A percentile compares a stretch with the other conserved stretches of the same genome.
These are phyloP conservation scores for Phrynosoma blainvillii DNA, from an alignment of 2,113 vertebrate species.

Conservation along the genomic window DNA sequence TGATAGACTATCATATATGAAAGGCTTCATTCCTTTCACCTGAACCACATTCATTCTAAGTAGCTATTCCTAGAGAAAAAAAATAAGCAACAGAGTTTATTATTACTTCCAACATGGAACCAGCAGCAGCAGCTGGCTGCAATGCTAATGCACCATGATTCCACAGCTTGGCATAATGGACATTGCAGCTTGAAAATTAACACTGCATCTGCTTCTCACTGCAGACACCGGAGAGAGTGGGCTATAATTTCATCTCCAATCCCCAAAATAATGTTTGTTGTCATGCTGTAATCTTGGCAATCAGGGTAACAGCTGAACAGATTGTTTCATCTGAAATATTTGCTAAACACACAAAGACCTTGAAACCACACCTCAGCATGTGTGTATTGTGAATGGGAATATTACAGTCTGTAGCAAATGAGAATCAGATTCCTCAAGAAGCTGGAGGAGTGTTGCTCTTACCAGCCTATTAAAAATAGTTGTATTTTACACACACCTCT, in stretches of 20 bases:
- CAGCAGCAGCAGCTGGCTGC: slow-evolving; percentile 45
- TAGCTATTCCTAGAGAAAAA: not conserved
- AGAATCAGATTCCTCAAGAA: slow-evolving; percentile 51
- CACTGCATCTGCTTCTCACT: slow-evolving; percentile 71
- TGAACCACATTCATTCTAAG: accelerated
- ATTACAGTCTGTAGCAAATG: slow-evolving; percentile 53
- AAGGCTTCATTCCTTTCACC: slow-evolving; percentile 30
- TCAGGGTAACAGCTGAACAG: slow-evolving; percentile 78
- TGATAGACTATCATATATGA: not conserved
- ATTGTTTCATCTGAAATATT: slow-evolving; percentile 80
- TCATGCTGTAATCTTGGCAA: slow-evolving; percentile 78
- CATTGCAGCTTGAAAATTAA: slow-evolving; percentile 67
- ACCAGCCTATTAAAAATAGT: slow-evolving; percentile 56
- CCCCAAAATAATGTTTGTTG: slow-evolving; percentile 77
- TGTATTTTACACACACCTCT: slow-evolving; percentile 21
- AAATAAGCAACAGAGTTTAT: not conserved
- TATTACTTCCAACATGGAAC: slow-evolving; percentile 20
- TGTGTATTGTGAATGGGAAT: slow-evolving; percentile 44
- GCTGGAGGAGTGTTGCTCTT: not conserved
- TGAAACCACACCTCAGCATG: slow-evolving; percentile 77
- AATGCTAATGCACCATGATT: slow-evolving; percentile 22
- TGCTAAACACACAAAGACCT: slow-evolving; percentile 80
- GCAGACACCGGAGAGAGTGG: slow-evolving; percentile 67
- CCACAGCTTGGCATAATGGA: slow-evolving; percentile 51
- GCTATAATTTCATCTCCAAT: slow-evolving; percentile 72